phyloP scores from a whole-genome alignment of 2,888 invertebrate genomes.

The Neria commutata region DNA sequence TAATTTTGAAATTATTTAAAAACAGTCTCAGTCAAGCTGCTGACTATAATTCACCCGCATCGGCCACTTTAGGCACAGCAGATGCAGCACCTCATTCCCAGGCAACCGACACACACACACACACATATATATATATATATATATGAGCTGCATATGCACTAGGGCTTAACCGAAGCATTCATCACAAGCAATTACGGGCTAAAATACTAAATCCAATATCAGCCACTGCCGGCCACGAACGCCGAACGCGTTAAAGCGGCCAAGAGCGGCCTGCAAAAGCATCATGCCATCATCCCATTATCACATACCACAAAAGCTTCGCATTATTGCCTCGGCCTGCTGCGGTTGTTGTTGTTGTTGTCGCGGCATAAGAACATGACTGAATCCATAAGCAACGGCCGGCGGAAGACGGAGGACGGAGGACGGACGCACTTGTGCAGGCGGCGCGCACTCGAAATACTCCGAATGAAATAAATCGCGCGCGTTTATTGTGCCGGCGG shows the following conservation, averaged over 20 bases:
- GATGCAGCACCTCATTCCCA: not conserved
- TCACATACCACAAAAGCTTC: constrained; percentile 47
- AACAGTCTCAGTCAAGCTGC: no score
- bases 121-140: no score
- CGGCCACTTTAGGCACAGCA: not conserved
- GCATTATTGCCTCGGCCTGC: not conserved
- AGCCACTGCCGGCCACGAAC: not conserved
- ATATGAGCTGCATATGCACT: no score
- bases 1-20: no score
- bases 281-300: constrained; percentile 56
- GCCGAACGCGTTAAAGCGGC: no score
- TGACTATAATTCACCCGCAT: constrained; percentile 2
- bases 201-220: constrained; percentile 1
- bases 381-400: no score
- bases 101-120: not conserved
- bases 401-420: no score
- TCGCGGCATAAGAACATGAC: no score
- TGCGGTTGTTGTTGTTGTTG: not conserved
- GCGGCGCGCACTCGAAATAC: constrained; percentile 46
- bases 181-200: not conserved
- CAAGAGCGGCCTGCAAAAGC: constrained; percentile 30
- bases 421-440: constrained; percentile 39
- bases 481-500: constrained; percentile 54
- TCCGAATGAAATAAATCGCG: constrained; percentile 52
- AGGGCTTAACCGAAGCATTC: not conserved